Conservation (phyloP, 2,113 vertebrate species). For the Mellivora capensis region DNA sequence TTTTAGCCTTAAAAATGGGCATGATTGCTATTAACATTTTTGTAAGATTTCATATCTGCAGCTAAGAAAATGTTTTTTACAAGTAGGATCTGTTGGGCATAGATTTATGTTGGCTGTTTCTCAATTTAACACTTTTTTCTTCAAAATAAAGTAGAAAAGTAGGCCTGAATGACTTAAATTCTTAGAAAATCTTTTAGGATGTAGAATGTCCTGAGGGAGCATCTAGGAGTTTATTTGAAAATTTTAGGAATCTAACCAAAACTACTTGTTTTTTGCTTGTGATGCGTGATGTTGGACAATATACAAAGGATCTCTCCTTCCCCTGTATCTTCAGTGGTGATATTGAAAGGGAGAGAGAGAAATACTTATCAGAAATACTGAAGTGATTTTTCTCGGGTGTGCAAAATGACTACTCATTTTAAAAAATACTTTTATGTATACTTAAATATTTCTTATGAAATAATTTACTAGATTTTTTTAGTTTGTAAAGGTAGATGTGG, state of each 20-base stretch:
- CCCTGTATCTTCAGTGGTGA: not conserved
- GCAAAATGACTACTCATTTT: not conserved
- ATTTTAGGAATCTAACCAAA: not conserved
- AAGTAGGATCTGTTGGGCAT: not conserved
- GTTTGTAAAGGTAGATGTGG: not conserved
- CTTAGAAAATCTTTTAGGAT: not conserved
- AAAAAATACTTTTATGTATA: not conserved
- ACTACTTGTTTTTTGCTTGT: not conserved
- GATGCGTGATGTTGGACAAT: not conserved
- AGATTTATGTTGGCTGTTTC: not conserved
- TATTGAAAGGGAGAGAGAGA: not conserved
- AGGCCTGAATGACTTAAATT: not conserved
- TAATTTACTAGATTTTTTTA: slow-evolving; percentile 6
- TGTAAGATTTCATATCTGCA: not conserved
- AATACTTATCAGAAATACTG: not conserved
- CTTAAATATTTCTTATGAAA: not conserved
- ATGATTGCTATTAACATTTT: not conserved
- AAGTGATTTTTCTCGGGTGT: not conserved
- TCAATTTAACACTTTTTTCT: not conserved
- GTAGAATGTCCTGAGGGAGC: not conserved
- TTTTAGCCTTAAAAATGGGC: not conserved
- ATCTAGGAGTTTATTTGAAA: not conserved
- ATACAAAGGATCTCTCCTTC: not conserved
- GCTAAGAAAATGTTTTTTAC: not conserved
- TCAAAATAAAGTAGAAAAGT: not conserved